Conservation (phyloP, 37 sponge, comb jelly and placozoan genomes). For the Axinella damicornis region DNA sequence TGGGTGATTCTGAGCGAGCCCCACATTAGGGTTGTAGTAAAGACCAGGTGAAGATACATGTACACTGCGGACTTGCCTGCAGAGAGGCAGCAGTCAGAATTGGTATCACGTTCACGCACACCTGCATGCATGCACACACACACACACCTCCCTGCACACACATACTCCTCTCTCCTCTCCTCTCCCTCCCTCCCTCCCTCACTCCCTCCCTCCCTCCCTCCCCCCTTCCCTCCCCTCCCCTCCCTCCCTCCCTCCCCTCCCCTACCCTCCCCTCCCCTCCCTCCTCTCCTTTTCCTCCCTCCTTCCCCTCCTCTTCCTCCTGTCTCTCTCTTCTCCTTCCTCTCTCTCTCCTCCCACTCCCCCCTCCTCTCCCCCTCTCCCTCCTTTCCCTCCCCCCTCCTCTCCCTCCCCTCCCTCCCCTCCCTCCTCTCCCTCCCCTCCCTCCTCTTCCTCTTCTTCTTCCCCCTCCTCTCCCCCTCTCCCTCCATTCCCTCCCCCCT, state of each 20-base stretch:
- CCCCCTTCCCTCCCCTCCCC: slow-evolving; percentile 4
- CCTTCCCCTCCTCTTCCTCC: neutral
- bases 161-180: neutral
- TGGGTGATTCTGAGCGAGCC: no score
- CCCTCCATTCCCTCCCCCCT: neutral
- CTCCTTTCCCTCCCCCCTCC: slow-evolving; percentile 15
- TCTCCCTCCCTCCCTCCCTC: neutral
- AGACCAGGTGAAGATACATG: no score
- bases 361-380: slow-evolving; percentile 21
- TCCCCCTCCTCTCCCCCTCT: neutral
- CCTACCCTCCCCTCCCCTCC: slow-evolving; percentile 15
- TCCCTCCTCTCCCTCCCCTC: slow-evolving; percentile 2
- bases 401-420: slow-evolving; percentile 6
- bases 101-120: no score
- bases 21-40: no score
- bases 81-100: no score
- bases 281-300: slow-evolving; percentile 8
- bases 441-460: neutral
- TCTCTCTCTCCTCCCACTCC: neutral
- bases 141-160: no score
- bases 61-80: no score
- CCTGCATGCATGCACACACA: no score
- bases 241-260: slow-evolving; percentile 7
- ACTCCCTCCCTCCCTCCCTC: neutral
- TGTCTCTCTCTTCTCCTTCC: slow-evolving; percentile 1